Conservation (phyloP, 2,113 vertebrate genomes). For the Saccopteryx bilineata region DNA sequence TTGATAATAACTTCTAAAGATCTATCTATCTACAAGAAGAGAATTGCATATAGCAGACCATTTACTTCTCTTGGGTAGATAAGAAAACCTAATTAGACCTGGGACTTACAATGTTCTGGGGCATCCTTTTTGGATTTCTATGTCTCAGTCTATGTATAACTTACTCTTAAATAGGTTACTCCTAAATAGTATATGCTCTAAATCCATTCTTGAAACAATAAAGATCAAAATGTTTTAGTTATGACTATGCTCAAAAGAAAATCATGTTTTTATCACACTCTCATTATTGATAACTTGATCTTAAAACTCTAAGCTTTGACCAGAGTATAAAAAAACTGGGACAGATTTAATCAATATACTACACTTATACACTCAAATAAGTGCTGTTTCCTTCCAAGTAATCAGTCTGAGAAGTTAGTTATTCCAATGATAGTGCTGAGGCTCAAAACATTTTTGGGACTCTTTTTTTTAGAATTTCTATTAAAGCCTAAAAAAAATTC, state of each 20-base stretch:
- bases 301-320: slow-evolving; percentile 53
- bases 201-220: slow-evolving; percentile 48
- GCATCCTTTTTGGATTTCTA: not conserved
- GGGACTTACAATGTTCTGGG: not conserved
- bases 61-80: slow-evolving; percentile 4
- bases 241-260: slow-evolving; percentile 42
- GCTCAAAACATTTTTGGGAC: slow-evolving; percentile 17
- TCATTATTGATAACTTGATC: slow-evolving; percentile 47
- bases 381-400: not conserved
- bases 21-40: not conserved
- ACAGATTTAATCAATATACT: slow-evolving; percentile 8
- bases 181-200: slow-evolving; percentile 12
- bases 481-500: slow-evolving; percentile 36
- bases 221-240: slow-evolving; percentile 57
- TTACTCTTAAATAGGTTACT: slow-evolving; percentile 49
- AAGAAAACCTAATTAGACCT: slow-evolving; percentile 33
- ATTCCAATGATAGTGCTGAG: not conserved
- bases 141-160: not conserved
- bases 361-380: slow-evolving; percentile 35
- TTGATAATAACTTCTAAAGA: slow-evolving; percentile 32
- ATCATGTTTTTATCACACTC: not conserved
- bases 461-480: slow-evolving; percentile 51
- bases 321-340: not conserved
- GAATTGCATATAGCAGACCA: not conserved
- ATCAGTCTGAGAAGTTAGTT: slow-evolving; percentile 50